Evolutionary conservation across 2,888 invertebrate genomes (phyloP).

Genomic region (Pollenia angustigena): DNA sequence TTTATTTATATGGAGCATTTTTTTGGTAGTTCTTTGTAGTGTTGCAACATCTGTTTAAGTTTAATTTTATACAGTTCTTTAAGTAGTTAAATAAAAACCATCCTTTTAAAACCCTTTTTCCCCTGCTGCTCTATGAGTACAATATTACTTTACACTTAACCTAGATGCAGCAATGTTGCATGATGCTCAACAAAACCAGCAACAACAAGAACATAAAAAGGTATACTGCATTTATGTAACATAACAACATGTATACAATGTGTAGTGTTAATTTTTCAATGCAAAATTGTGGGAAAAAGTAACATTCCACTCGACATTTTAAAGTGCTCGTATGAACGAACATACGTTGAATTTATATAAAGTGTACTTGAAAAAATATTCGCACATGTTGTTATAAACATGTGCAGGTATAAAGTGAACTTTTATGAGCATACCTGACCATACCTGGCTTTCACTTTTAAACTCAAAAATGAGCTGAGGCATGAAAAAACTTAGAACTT

Average conservation of each 20-base stretch:
- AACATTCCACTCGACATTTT: conserved; percentile 60
- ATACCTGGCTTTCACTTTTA: conserved; percentile 36
- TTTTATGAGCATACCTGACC: conserved; percentile 43
- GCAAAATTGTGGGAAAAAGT: conserved; percentile 32
- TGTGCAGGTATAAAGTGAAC: not conserved
- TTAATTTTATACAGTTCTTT: conserved; percentile 44
- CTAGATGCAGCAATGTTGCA: conserved; percentile 58
- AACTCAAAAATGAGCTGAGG: conserved; percentile 21
- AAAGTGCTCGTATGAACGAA: conserved; percentile 32
- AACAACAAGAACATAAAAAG: conserved; percentile 19
- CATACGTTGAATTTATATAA: conserved; percentile 54
- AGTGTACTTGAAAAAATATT: conserved; percentile 59
- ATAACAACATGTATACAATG: not conserved
- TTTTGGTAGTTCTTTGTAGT: not conserved
- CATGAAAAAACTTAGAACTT: conserved; percentile 21
- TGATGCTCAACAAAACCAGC: not conserved
- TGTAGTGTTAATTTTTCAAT: conserved; percentile 60
- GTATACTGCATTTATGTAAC: conserved; percentile 40
- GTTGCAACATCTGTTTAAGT: conserved; percentile 56
- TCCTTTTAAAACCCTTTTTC: not conserved
- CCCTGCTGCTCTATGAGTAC: not conserved
- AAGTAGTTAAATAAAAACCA: conserved; percentile 45
- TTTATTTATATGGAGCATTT: not conserved
- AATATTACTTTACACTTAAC: conserved; percentile 68
- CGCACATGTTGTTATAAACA: conserved; percentile 17